Conservation (phyloP, 2,888 invertebrate genomes). For the Aphelenchoides bicaudatus region DNA sequence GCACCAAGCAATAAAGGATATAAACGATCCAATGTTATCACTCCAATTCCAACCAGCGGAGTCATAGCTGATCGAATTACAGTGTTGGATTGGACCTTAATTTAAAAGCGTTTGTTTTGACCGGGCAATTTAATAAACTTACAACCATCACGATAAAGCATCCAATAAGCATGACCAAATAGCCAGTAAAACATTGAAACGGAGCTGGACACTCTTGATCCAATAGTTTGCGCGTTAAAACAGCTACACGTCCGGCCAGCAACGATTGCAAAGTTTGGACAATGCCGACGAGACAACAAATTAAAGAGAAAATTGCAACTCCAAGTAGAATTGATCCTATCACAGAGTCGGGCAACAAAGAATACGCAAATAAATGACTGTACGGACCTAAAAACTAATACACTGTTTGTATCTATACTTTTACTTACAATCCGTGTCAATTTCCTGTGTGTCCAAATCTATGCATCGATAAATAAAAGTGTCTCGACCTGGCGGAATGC, state of each 20-base stretch:
- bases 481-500: constrained; percentile 7
- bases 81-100: constrained; percentile 64
- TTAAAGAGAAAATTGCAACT: constrained; percentile 61
- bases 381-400: constrained; percentile 43
- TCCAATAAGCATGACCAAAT: constrained; percentile 65
- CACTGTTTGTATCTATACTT: not conserved
- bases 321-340: constrained; percentile 64
- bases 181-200: constrained; percentile 63
- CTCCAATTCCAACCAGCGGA: constrained; percentile 66
- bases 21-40: constrained; percentile 64
- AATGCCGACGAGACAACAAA: constrained; percentile 65
- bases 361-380: constrained; percentile 52
- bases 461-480: constrained; percentile 34
- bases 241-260: constrained; percentile 63
- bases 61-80: constrained; percentile 68
- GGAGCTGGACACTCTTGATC: constrained; percentile 63
- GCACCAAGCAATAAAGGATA: constrained; percentile 66
- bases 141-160: constrained; percentile 66
- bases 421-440: constrained; percentile 26
- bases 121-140: constrained; percentile 21
- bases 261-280: constrained; percentile 66
- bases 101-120: constrained; percentile 1
- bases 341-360: constrained; percentile 61
- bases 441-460: constrained; percentile 25
- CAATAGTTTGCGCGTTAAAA: constrained; percentile 62